These are phyloP conservation scores for Rhamnusium bicolor DNA, from an alignment of 2,888 invertebrate species.

Conservation along the genomic window DNA sequence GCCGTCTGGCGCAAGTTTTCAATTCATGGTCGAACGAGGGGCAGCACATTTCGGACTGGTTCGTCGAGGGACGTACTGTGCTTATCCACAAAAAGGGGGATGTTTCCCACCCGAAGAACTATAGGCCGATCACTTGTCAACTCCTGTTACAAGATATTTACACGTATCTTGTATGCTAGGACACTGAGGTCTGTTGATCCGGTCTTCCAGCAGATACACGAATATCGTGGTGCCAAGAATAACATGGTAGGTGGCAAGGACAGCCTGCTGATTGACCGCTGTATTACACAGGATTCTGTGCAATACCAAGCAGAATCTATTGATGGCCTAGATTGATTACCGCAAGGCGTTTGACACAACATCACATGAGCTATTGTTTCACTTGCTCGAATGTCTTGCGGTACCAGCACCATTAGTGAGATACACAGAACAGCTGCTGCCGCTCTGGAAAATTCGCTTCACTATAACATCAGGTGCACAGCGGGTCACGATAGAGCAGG, in stretches of 20 bases:
- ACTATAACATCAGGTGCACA: neutral
- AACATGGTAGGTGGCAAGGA: neutral
- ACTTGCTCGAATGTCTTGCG: neutral
- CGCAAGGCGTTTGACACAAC: conserved; percentile 6
- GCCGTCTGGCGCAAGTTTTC: neutral
- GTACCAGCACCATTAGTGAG: too few relatives aligned
- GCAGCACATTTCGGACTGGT: neutral
- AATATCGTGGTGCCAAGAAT: neutral
- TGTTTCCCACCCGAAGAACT: neutral
- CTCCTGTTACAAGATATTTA: neutral
- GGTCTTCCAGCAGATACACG: neutral
- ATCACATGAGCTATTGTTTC: neutral
- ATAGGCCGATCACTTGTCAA: neutral
- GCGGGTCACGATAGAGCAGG: too few relatives aligned
- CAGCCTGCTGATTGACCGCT: neutral
- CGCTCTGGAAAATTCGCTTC: neutral
- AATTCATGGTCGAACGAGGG: neutral
- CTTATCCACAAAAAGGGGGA: neutral
- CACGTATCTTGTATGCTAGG: neutral
- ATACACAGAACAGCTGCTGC: neutral
- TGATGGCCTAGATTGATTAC: conserved; percentile 5
- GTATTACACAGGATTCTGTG: neutral
- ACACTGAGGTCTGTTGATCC: neutral
- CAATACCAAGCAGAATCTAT: neutral
- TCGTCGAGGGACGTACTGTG: neutral